Evolutionary conservation across 2,888 invertebrate genomes (phyloP).

Genomic region (Xylophagus ater): DNA sequence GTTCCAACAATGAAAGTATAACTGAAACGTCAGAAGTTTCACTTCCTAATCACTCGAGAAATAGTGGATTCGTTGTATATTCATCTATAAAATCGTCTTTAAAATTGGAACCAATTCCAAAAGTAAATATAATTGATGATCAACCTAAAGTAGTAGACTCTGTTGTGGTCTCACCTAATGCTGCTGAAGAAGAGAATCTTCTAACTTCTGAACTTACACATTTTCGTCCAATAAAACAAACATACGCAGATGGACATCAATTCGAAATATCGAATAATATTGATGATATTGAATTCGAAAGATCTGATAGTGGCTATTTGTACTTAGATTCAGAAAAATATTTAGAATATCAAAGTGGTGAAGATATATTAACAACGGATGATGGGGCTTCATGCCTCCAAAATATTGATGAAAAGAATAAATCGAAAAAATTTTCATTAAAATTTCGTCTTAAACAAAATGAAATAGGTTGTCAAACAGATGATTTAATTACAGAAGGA

Average conservation of each 20-base stretch:
- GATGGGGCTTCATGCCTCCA: background rate
- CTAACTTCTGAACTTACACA: slow-evolving; percentile 69
- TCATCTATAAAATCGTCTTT: slow-evolving; percentile 24
- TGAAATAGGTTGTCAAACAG: slow-evolving; percentile 50
- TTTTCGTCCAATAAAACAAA: slow-evolving; percentile 66
- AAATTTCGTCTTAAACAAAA: slow-evolving; percentile 56
- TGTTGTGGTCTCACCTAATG: slow-evolving; percentile 5
- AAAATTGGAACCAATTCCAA: slow-evolving; percentile 9
- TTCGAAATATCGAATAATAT: slow-evolving; percentile 54
- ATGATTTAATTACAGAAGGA: slow-evolving; percentile 20
- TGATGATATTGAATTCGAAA: slow-evolving; percentile 52
- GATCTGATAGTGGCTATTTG: slow-evolving; percentile 53
- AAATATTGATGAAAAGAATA: background rate
- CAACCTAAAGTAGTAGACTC: too few species aligned
- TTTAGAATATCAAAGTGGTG: slow-evolving; percentile 23
- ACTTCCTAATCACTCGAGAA: slow-evolving; percentile 28
- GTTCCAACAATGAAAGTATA: background rate
- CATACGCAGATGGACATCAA: slow-evolving; percentile 58
- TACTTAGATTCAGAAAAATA: slow-evolving; percentile 44
- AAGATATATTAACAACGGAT: slow-evolving; percentile 19
- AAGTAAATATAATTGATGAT: slow-evolving; percentile 6
- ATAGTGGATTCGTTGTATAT: slow-evolving; percentile 27
- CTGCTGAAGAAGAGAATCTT: slow-evolving; percentile 48
- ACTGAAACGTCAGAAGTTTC: slow-evolving; percentile 4
- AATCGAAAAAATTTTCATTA: slow-evolving; percentile 42